phyloP scores from a whole-genome alignment of 2,113 vertebrate species.

The Lampris incognitus region DNA sequence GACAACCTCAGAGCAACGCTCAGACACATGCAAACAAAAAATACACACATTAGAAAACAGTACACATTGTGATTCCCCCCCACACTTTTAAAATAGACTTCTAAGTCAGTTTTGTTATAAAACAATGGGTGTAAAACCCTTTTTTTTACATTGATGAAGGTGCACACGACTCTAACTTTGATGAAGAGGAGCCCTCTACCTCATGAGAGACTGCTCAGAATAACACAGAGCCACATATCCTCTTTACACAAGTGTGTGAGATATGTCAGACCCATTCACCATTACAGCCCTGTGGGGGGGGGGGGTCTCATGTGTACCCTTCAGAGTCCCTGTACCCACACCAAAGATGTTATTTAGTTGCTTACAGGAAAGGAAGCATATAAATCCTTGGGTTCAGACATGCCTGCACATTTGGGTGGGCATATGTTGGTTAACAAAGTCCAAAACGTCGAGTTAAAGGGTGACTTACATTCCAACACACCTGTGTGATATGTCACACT shows the following conservation, averaged over 20 bases:
- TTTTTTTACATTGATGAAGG: too few species aligned
- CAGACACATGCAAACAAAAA: conserved; percentile 16
- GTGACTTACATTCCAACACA: conserved; percentile 21
- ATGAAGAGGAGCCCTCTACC: too few species aligned
- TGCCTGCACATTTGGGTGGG: background rate
- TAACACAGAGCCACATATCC: conserved; percentile 56
- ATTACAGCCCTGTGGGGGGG: background rate
- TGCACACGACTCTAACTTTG: too few species aligned
- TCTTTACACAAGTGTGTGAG: conserved; percentile 57
- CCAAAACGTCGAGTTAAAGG: background rate
- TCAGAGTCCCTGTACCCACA: background rate
- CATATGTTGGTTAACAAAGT: background rate
- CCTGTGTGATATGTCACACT: conserved; percentile 27
- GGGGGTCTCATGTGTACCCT: background rate
- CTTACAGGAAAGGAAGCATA: conserved; percentile 39
- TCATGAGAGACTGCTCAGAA: conserved; percentile 11
- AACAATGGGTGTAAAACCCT: too few species aligned
- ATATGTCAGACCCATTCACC: conserved; percentile 21
- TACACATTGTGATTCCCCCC: too few species aligned
- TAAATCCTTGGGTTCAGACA: conserved; percentile 24
- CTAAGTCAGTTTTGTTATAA: too few species aligned
- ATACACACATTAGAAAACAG: background rate
- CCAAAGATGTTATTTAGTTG: conserved; percentile 31
- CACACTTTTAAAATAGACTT: too few species aligned
- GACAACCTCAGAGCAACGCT: too few species aligned